phyloP scores from a whole-genome alignment of 2,113 vertebrate genomes.

The Nymphicus hollandicus region DNA sequence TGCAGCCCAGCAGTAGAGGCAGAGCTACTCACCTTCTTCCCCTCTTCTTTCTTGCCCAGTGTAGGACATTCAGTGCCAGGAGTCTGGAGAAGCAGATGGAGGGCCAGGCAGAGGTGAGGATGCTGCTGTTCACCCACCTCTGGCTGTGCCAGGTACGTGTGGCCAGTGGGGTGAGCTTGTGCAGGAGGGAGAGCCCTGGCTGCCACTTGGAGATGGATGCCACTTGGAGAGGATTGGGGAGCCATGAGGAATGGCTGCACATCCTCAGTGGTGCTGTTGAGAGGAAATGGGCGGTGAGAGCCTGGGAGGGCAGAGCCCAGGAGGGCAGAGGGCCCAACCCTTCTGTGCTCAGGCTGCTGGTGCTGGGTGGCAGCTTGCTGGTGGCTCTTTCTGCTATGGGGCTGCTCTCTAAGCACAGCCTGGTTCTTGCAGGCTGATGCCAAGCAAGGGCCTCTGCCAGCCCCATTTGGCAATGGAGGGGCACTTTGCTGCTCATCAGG shows the following conservation, averaged over 20 bases:
- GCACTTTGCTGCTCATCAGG: not conserved
- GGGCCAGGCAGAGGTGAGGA: not conserved
- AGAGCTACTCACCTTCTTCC: not conserved
- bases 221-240: accelerated
- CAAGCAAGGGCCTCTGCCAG: not conserved
- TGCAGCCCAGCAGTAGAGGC: accelerated
- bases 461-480: accelerated
- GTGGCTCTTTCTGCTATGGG: not conserved
- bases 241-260: not conserved
- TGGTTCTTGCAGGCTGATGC: not conserved
- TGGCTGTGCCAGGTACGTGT: not conserved
- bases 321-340: not conserved
- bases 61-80: not conserved
- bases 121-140: not conserved
- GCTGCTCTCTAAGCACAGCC: not conserved
- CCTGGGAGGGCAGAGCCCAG: not conserved
- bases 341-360: not conserved
- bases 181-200: accelerated
- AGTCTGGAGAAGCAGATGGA: not conserved
- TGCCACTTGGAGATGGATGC: not conserved
- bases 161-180: not conserved
- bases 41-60: not conserved
- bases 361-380: not conserved
- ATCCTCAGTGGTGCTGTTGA: not conserved
- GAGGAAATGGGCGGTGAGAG: not conserved